Evolutionary conservation across 2,113 vertebrate genomes (phyloP).

Genomic region (Etheostoma cragini): DNA sequence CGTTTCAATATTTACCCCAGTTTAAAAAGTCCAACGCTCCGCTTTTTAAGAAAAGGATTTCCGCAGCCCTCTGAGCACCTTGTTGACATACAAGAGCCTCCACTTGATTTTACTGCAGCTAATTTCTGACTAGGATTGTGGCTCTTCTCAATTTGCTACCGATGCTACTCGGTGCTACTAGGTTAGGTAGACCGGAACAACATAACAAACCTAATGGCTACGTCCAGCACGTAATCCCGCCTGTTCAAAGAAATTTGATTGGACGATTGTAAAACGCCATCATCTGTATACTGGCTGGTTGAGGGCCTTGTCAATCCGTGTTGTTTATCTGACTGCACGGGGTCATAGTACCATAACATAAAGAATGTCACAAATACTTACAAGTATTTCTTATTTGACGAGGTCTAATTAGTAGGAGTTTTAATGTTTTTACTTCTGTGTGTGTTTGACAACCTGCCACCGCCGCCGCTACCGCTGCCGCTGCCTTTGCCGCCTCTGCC

Average conservation of each 20-base stretch:
- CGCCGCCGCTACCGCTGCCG: too few species aligned
- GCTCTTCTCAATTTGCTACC: slow-evolving; percentile 73
- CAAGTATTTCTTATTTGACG: too few species aligned
- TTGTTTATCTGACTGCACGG: slow-evolving; percentile 54
- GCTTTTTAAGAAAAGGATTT: neutral
- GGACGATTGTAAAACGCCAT: slow-evolving; percentile 21
- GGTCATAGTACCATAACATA: neutral
- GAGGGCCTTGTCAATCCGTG: slow-evolving; percentile 22
- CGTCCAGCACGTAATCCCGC: slow-evolving; percentile 41
- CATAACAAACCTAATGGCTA: slow-evolving; percentile 58
- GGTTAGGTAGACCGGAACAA: slow-evolving; percentile 72
- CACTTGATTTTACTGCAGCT: slow-evolving; percentile 24
- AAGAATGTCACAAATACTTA: too few species aligned
- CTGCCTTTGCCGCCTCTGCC: too few species aligned
- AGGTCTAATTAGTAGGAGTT: too few species aligned
- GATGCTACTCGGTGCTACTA: slow-evolving; percentile 59
- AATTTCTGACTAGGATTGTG: slow-evolving; percentile 57
- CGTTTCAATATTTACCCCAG: slow-evolving; percentile 65
- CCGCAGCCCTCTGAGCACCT: slow-evolving; percentile 9
- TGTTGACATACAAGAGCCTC: slow-evolving; percentile 35
- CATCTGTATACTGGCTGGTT: slow-evolving; percentile 12
- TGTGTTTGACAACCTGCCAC: too few species aligned
- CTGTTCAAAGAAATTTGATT: slow-evolving; percentile 48
- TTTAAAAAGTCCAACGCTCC: slow-evolving; percentile 25
- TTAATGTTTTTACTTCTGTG: too few species aligned